Evolutionary conservation across 2,113 vertebrate genomes (phyloP).

Genomic region (Pipra filicauda): DNA sequence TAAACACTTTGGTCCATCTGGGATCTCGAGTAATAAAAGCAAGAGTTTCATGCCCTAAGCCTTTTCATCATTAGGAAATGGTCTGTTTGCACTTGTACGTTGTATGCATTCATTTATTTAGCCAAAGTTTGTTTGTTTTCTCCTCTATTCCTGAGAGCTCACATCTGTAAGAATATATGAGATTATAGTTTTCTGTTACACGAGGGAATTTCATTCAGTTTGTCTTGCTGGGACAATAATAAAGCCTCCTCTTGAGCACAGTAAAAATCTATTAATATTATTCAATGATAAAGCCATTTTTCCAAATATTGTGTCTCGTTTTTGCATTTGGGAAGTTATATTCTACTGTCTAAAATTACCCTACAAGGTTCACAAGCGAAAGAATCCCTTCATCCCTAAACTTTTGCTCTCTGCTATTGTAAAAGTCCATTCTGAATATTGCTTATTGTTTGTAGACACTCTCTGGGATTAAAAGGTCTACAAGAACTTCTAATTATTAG

Average conservation of each 20-base stretch:
- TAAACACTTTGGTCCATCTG: not conserved
- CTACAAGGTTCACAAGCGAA: not conserved
- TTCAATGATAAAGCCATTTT: not conserved
- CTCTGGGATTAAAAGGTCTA: not conserved
- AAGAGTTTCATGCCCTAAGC: not conserved
- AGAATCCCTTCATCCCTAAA: not conserved
- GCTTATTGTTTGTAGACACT: not conserved
- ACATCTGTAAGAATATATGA: not conserved
- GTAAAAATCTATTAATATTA: not conserved
- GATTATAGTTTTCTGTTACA: not conserved
- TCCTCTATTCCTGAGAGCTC: not conserved
- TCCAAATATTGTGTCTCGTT: not conserved
- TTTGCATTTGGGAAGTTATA: not conserved
- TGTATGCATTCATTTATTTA: not conserved
- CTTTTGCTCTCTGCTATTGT: not conserved
- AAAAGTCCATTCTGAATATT: not conserved
- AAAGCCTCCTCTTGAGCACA: not conserved
- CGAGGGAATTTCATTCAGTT: not conserved
- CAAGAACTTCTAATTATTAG: not conserved
- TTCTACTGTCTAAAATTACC: not conserved
- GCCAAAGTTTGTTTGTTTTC: constrained; percentile 9
- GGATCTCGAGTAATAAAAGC: not conserved
- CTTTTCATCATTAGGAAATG: not conserved
- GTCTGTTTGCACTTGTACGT: not conserved
- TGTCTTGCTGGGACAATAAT: not conserved